Base-by-base conservation (phyloP, 30 jellyfish, hydroid and myxozoan species). In the Hydra vulgaris region DNA sequence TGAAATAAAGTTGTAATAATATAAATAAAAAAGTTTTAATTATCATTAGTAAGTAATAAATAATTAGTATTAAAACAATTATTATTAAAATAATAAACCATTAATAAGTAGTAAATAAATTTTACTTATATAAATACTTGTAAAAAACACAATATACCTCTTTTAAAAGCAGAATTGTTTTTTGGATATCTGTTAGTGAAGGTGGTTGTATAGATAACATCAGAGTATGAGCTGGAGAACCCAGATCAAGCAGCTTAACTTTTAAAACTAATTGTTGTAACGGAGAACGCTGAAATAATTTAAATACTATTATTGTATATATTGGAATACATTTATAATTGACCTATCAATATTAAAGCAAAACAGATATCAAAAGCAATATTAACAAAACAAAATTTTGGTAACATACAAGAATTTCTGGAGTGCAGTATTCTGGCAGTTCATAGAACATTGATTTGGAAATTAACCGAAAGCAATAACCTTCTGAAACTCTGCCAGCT, bases 401-500 rank as follows among this genome's bases (percentile, higher is more conserved):
- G 12, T 40, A 40, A 3, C 61, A 40, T 26, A 94, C 99, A 92
- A 82, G 90, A 93, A 95, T 89, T 73, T 95, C 99, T 7, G 99
- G 99, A 7, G 74, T 54, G 26, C 94, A 85, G 76, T 84, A 89
- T 4, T 70, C 88, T 5, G 88, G 86, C 19, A 95, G 83, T 15
- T 79, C 79, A 18, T 74, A 25, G 61, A 27, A 85, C 73, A 89
- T 79, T 15, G 78, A 83, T 66, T 74, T 74, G 0, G 94, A 82
- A 27, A 95, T 87, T 94, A 95, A 23, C 70, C 98, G 85, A 71
- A 83, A 95, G 73, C 99, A 95, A 53, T 82, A 81, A 7, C 99
- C 99, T 71, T 81, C 90, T 25, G 96, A 83, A 15, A 95, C 97
- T 69, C 99, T 90, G 23, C 99, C 99, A 82, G 99, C 99, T 27